Base-by-base conservation (phyloP, 2,888 invertebrate genomes). In the Perithous albicinctus region DNA sequence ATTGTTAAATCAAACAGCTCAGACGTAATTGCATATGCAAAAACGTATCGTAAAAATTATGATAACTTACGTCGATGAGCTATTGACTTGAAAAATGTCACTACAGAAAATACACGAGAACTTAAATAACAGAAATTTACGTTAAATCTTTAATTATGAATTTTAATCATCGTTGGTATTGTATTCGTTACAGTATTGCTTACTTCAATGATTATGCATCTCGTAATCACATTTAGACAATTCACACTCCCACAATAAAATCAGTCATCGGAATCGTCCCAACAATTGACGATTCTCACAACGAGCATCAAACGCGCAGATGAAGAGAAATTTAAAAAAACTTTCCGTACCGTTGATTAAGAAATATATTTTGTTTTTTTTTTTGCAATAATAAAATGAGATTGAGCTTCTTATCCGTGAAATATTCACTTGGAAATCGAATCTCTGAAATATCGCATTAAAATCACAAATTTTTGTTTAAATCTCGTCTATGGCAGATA, bases 71-170 rank as follows among this genome's bases (percentile, higher is more conserved):
- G 15, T 6, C 29, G 12, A 12, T 54, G 12, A 54, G 54, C n/a
- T 8, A 6, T 10, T 7, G 26, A 15, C 12, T 56, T 15, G 29
- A 56, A 1, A 56, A 56, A 15, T 15, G n/a, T 32, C 8, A 56
- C 56, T n/a, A 26, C 32, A 26, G 6, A 32, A 56, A 51, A 15
- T 56, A 56, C n/a, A 56, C 56, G 56, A 56, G 6, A 56, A n/a
- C 29, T 32, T 32, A 56, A 56, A 56, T 56, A 56, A 56, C 56
- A 32, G 15, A 56, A 56, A 6, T 15, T 15, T 56, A 56, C 32
- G 56, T 56, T 29, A 15, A 56, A 56, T 56, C 15, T 3, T 32
- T 32, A 56, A 56, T 15, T 56, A 32, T 56, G 0, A 56, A 56
- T 56, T 29, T 56, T 29, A 29, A 56, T 29, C 8, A 20, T 61